These are phyloP conservation scores for Aporrectodea caliginosa DNA, from an alignment of 1,140 invertebrate species.

Conservation along the genomic window DNA sequence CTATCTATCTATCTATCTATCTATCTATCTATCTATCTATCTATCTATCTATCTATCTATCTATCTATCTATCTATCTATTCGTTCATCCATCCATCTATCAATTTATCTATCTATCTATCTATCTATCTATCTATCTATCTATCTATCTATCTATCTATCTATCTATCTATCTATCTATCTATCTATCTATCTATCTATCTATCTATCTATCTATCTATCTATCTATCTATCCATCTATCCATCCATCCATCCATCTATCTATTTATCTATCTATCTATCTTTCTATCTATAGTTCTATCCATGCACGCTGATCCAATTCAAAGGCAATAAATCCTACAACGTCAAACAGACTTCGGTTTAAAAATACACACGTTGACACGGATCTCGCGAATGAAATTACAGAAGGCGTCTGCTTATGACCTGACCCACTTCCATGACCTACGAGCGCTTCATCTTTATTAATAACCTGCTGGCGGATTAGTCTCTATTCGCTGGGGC, in stretches of 20 bases:
- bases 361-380: too few species aligned
- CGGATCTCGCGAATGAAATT: too few species aligned
- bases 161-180: conserved; percentile 3
- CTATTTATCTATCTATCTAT: neutral
- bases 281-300: neutral
- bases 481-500: too few species aligned
- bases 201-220: conserved; percentile 1
- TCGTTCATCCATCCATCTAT: too few species aligned
- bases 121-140: conserved; percentile 3
- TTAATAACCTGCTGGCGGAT: too few species aligned
- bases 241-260: neutral
- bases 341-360: too few species aligned
- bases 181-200: conserved; percentile 3
- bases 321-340: too few species aligned
- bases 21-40: too few species aligned
- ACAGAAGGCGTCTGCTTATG: too few species aligned
- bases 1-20: neutral
- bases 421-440: too few species aligned
- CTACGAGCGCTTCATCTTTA: too few species aligned
- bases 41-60: neutral
- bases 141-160: conserved; percentile 3
- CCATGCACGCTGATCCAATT: too few species aligned
- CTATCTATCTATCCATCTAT: neutral
- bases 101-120: neutral
- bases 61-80: neutral